These are phyloP conservation scores for Chrysotoxum bicinctum DNA, from an alignment of 2,888 invertebrate genomes.

Conservation along the genomic window DNA sequence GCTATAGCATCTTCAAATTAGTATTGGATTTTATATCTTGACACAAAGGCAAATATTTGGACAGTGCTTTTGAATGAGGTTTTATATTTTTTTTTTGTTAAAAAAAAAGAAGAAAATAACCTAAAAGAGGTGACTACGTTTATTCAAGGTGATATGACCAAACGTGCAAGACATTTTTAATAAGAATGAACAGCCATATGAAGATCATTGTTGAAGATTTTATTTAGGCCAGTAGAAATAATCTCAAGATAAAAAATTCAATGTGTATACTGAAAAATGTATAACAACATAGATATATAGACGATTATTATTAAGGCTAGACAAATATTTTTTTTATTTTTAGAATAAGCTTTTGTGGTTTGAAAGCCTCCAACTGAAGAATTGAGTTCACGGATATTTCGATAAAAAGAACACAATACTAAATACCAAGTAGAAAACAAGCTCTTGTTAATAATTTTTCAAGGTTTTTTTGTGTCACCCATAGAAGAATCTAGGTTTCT, in stretches of 20 bases:
- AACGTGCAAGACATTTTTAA: conserved; percentile 1
- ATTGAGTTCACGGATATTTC: too few relatives aligned
- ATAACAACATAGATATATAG: too few relatives aligned
- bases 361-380: too few relatives aligned
- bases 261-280: background rate
- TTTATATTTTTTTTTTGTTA: conserved; percentile 14
- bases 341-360: too few relatives aligned
- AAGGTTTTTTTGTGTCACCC: too few relatives aligned
- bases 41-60: conserved; percentile 68
- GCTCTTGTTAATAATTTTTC: too few relatives aligned
- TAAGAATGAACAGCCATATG: background rate
- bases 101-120: background rate
- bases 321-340: too few relatives aligned
- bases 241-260: background rate
- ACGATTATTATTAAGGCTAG: too few relatives aligned
- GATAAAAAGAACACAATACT: too few relatives aligned
- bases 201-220: background rate
- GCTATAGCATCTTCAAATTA: conserved; percentile 47
- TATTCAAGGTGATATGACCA: conserved; percentile 15
- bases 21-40: conserved; percentile 63
- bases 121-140: background rate
- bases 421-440: too few relatives aligned
- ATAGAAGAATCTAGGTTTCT: too few relatives aligned
- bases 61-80: conserved; percentile 55
- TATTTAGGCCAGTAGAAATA: background rate